Base-by-base conservation (phyloP, 2,888 invertebrate genomes). In the Sinotaia quadrata region DNA sequence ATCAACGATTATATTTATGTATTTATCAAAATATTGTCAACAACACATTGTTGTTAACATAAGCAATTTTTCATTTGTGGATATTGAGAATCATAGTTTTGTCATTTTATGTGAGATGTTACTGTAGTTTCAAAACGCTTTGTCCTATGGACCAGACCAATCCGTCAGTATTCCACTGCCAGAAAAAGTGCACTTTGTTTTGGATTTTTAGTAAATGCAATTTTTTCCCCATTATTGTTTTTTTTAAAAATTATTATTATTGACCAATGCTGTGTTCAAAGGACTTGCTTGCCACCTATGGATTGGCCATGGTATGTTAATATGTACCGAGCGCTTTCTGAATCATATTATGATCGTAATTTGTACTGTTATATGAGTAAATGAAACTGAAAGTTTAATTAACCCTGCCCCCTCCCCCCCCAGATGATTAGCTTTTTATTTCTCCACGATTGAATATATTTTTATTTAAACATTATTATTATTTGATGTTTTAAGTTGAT, bases 101-200 rank as follows among this genome's bases (percentile, higher is more conserved):
- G 36, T 29, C 21, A 31, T 29, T 36, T 21, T 56, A n/a, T 44
- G 41, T 60, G 47, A 12, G 7, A 47, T 24, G 61, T 49, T 18
- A 34, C 51, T 49, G 44, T 61, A 21, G 15, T 34, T n/a, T 18
- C 52, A 52, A 36, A 41, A 56, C 36, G 24, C 24, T n/a, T 51
- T 60, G 58, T 51, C 34, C 27, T 29, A 52, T 33, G 52, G 65
- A 52, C 52, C 54, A 41, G 54, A 65, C 65, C 56, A 44, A 56
- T 33, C 65, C 65, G 65, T 65, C 65, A 65, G 65, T 65, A 65
- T 65, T 65, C 58, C 56, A 65, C 65, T 65, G 65, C 65, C 65
- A 18, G 21, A 15, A 33, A 47, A 47, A 47, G 47, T 24, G 24
- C 47, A 47, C 24, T 47, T 47, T 24, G n/a, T 21, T 24, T 47